phyloP scores from a whole-genome alignment of 2,888 invertebrate genomes.

The Zygogramma bicolorata region DNA sequence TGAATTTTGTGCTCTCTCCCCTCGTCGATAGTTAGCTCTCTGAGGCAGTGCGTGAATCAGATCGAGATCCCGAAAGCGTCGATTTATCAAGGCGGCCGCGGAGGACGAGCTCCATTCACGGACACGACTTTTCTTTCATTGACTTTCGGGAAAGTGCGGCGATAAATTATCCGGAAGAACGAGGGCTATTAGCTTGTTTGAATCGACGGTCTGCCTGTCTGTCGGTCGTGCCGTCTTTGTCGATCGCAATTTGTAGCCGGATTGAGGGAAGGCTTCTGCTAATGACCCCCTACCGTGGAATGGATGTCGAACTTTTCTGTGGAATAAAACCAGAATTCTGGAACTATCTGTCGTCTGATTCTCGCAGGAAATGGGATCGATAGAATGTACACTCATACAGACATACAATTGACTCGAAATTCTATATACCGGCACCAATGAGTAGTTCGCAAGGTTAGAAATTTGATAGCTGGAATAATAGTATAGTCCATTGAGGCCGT shows the following conservation, averaged over 20 bases:
- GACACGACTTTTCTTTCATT: slow-evolving; percentile 62
- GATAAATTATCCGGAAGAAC: slow-evolving; percentile 65
- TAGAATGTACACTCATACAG: too few species aligned
- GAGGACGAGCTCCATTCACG: slow-evolving; percentile 54
- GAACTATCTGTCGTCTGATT: too few species aligned
- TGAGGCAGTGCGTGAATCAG: slow-evolving; percentile 48
- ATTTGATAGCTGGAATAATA: too few species aligned
- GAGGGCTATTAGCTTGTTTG: slow-evolving; percentile 65
- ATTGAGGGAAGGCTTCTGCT: not conserved
- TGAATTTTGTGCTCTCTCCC: not conserved
- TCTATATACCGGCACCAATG: too few species aligned
- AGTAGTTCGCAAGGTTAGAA: too few species aligned
- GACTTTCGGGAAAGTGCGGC: slow-evolving; percentile 63
- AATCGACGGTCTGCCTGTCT: slow-evolving; percentile 57
- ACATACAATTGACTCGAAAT: too few species aligned
- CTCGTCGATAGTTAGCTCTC: not conserved
- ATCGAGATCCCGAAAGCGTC: slow-evolving; percentile 57
- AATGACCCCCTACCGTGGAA: too few species aligned
- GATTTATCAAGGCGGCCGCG: slow-evolving; percentile 60
- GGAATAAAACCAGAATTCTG: too few species aligned
- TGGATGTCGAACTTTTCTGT: too few species aligned
- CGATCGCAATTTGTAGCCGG: not conserved
- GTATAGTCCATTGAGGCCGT: too few species aligned
- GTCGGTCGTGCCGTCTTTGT: slow-evolving; percentile 36
- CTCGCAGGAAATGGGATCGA: too few species aligned